Conservation (phyloP, 2,113 vertebrate genomes). For the Macrotus californicus region DNA sequence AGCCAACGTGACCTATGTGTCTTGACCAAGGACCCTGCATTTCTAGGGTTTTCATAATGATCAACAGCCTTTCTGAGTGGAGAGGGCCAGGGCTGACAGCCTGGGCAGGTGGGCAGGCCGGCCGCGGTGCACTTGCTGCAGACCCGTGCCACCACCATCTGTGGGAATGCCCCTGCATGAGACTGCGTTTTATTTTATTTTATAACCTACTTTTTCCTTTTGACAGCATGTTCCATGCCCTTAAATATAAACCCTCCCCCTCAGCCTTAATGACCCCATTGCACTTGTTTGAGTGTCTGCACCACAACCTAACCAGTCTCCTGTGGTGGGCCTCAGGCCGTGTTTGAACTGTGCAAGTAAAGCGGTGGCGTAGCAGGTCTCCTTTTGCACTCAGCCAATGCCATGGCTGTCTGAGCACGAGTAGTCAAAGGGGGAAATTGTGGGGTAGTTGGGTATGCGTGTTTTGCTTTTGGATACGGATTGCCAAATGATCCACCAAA, state of each 20-base stretch:
- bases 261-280: conserved; percentile 4
- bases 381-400: not conserved
- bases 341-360: conserved; percentile 17
- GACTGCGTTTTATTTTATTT: not conserved
- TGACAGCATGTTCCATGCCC: not conserved
- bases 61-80: not conserved
- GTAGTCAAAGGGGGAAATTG: conserved; percentile 3
- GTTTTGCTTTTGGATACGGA: conserved; percentile 3
- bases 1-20: not conserved
- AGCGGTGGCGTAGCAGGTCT: not conserved
- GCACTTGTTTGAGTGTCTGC: not conserved
- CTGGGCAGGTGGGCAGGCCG: not conserved
- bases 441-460: not conserved
- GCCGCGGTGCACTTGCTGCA: not conserved
- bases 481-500: not conserved
- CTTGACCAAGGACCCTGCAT: not conserved
- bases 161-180: not conserved
- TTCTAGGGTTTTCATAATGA: not conserved
- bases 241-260: not conserved
- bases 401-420: not conserved
- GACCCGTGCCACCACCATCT: not conserved
- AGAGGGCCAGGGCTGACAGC: not conserved
- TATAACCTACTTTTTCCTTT: not conserved
- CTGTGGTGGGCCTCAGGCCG: not conserved
- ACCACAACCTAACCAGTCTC: not conserved